Conservation (phyloP, 1,140 invertebrate species). For the Maconellicoccus hirsutus region DNA sequence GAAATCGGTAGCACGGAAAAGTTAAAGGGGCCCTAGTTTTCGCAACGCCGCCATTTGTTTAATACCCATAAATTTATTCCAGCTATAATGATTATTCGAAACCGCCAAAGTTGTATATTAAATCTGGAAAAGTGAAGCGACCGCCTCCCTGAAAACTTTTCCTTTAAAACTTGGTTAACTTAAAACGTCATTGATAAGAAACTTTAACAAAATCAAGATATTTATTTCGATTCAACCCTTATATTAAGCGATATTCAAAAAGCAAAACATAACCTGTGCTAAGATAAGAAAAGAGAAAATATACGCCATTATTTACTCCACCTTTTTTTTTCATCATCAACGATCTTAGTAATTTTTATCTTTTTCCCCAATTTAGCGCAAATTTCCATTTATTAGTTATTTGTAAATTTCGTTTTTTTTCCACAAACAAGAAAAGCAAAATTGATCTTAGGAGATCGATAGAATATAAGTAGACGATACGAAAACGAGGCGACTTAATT, state of each 20-base stretch:
- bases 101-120: slow-evolving; percentile 8
- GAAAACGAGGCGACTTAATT: neutral
- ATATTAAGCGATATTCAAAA: slow-evolving; percentile 8
- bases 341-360: neutral
- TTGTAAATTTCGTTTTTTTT: too few relatives aligned
- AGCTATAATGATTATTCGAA: slow-evolving; percentile 5
- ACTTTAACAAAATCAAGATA: slow-evolving; percentile 9
- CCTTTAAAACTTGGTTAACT: slow-evolving; percentile 9
- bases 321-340: neutral
- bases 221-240: neutral
- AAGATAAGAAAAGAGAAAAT: neutral
- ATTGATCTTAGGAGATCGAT: too few relatives aligned
- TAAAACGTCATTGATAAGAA: slow-evolving; percentile 4
- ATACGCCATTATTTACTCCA: neutral
- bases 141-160: neutral
- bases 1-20: neutral
- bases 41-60: neutral
- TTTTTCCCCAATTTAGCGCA: too few relatives aligned
- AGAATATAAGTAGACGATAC: neutral
- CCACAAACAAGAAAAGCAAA: too few relatives aligned
- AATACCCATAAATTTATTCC: slow-evolving; percentile 3
- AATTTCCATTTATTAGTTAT: too few relatives aligned
- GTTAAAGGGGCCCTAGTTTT: neutral
- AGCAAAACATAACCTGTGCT: neutral
- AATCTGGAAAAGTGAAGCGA: neutral